Evolutionary conservation across 2,888 invertebrate species (phyloP), one percentile per base, ranked within the genome.

Genomic region (Acanthacorydalis orientalis): DNA sequence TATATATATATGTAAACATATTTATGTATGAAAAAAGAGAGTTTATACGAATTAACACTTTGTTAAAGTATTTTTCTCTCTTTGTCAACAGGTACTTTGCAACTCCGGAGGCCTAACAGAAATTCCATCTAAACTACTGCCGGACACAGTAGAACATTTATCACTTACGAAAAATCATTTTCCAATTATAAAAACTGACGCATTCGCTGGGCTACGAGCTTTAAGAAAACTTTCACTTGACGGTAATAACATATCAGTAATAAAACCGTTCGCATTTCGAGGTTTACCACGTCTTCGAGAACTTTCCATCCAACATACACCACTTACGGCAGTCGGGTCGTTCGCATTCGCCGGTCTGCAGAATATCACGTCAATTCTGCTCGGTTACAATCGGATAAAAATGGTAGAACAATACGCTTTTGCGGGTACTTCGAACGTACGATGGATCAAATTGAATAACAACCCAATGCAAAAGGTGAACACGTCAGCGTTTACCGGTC

Each of bases 91-190:
- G 89, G 87, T 89, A 56, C 76, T 88, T 60, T 89, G 89, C 74
- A 88, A 89, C 71, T 86, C 85, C 53, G 87, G 87, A 51, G 80
- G 82, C 49, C 69, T 89, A 57, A 77, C 77, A 51, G 83, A 83
- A 59, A 86, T 89, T 55, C 89, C 88, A 43, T 73, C 82, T 48
- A 73, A 75, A 52, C 74, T 79, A 53, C 70, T 92, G 56, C 85
- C 88, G 16, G 63, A 77, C 23, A 78, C 80, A 48, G 83, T 91
- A 56, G 85, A 84, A 63, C 89, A 91, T 64, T 70, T 91, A 52
- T 84, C 90, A 1, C 66, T 92, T 55, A 85, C 88, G 39, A 83
- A 88, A 60, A 90, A 91, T 65, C 79, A 84, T 63, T 81, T 92
- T 59, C 80, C 82, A 48, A 69, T 81, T 56, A 80, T 89, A 57